phyloP scores from a whole-genome alignment of 2,888 invertebrate species.

The Napeogenes inachia region DNA sequence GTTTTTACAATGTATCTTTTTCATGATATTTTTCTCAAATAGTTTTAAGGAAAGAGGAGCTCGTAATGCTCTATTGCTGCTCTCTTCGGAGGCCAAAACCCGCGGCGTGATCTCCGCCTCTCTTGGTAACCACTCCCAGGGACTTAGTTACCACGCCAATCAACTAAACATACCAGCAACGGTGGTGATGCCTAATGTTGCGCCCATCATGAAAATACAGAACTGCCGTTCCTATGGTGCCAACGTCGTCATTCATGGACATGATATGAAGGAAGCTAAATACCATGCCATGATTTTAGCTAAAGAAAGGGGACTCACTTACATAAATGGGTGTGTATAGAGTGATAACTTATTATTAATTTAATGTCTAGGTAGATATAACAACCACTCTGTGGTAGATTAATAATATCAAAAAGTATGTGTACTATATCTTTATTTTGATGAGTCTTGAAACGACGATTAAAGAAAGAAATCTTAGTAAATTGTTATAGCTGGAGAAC shows the following conservation, averaged over 20 bases:
- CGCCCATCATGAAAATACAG: slow-evolving; percentile 97
- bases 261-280: slow-evolving; percentile 91
- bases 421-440: too few relatives aligned
- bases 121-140: slow-evolving; percentile 95
- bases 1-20: neutral
- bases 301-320: slow-evolving; percentile 82
- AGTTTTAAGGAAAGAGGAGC: slow-evolving; percentile 98
- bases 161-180: slow-evolving; percentile 83
- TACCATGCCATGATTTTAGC: slow-evolving; percentile 85
- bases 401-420: too few relatives aligned
- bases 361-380: neutral
- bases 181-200: slow-evolving; percentile 96
- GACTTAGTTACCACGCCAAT: slow-evolving; percentile 86
- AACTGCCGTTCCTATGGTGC: slow-evolving; percentile 91
- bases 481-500: neutral
- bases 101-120: slow-evolving; percentile 94
- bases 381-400: neutral
- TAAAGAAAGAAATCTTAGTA: neutral
- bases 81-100: slow-evolving; percentile 83
- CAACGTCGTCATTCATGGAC: slow-evolving; percentile 88
- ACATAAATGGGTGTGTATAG: slow-evolving; percentile 88
- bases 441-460: neutral
- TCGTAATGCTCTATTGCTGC: slow-evolving; percentile 86
- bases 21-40: slow-evolving; percentile 28
- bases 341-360: neutral